Base-by-base conservation (phyloP, 2,113 vertebrate species). In the Etheostoma cragini region DNA sequence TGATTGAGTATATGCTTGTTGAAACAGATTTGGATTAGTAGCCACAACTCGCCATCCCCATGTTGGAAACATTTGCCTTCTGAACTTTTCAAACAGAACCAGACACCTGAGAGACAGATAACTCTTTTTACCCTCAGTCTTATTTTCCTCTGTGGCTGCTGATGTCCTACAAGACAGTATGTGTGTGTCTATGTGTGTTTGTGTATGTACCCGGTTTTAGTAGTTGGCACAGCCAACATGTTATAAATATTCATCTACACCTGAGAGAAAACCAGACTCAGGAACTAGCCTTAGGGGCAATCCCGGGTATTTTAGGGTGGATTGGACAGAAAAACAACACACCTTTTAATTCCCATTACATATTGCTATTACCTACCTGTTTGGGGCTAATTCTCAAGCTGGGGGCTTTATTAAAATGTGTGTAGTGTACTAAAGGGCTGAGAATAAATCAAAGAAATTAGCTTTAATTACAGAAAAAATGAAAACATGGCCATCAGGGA, bases 21-120 rank as follows among this genome's bases (percentile, higher is more conserved):
- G 78, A 90, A 87, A 87, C 42, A 64, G 42, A 83, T 91, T 91
- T 91, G 85, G 87, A 92, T 84, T 86, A 74, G 76, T 68, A 68
- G 73, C 81, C 66, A 38, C 66, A 81, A 50, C 78, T 83, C 57
- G 7, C 42, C 84, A 64, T 75, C 81, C 47, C 49, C 81, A 69
- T 66, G 71, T n/a, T 90, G 88, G 77, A 91, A 83, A 69, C 78
- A 78, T 84, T 85, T 88, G 82, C 47, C 69, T 77, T 85, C n/a
- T 11, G 79, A 75, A 73, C 63, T 57, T 71, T 67, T 80, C 76
- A 84, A 86, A 76, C 61, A 84, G 64, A 78, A 79, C 65, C 82
- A 82, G 79, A 71, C 69, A 82, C 74, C 88, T 74, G 64, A 80
- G 30, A 82, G 86, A 72, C 72, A 67, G 80, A 91, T 85, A 57